Conservation (phyloP, 2,888 invertebrate genomes). For the Polydesmus complanatus region DNA sequence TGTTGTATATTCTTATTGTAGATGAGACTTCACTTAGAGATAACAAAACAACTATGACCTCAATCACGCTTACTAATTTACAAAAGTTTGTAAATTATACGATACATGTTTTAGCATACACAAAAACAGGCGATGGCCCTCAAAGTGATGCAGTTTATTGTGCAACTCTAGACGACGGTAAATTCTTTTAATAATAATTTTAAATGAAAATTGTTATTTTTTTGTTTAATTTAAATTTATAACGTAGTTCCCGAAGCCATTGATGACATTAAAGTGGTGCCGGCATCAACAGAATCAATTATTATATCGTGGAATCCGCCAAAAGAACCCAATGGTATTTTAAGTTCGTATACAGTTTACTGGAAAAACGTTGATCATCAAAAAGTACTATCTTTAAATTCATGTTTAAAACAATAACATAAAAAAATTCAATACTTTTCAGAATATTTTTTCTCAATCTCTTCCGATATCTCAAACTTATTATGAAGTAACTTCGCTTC, state of each 20-base stretch:
- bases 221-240: not conserved
- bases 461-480: slow-evolving; percentile 33
- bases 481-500: slow-evolving; percentile 62
- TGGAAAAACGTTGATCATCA: slow-evolving; percentile 36
- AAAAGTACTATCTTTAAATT: slow-evolving; percentile 14
- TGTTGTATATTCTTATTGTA: not conserved
- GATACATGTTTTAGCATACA: slow-evolving; percentile 87
- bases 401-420: not conserved
- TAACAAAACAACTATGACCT: not conserved
- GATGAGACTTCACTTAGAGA: not conserved
- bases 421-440: not conserved
- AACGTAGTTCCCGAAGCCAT: slow-evolving; percentile 77
- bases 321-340: slow-evolving; percentile 77
- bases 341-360: slow-evolving; percentile 85
- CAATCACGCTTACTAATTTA: slow-evolving; percentile 54
- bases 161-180: slow-evolving; percentile 89
- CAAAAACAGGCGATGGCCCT: slow-evolving; percentile 88
- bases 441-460: slow-evolving; percentile 17
- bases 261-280: slow-evolving; percentile 78
- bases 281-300: slow-evolving; percentile 80
- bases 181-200: slow-evolving; percentile 21
- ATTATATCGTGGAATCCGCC: slow-evolving; percentile 89
- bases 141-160: slow-evolving; percentile 75
- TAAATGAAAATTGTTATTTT: not conserved
- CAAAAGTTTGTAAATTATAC: slow-evolving; percentile 94